Percentiles rank a stretch among this genome's conserved stretches.
Conservation (phyloP, 2,888 invertebrate species). For the Spodoptera littoralis region DNA sequence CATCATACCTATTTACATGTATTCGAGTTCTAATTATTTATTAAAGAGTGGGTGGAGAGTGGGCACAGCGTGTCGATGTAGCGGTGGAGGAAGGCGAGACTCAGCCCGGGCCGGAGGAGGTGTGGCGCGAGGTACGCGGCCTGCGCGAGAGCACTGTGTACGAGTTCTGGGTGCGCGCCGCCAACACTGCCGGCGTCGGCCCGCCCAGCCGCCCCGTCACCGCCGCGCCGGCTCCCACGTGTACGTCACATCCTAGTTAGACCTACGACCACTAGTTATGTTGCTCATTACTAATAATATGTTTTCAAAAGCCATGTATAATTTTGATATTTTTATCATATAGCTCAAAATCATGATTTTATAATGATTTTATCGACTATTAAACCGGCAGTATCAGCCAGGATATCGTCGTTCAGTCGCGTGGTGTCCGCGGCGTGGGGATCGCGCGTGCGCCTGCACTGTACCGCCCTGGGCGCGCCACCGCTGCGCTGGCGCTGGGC, state of each 20-base stretch:
- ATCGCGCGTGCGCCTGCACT: conserved; percentile 90
- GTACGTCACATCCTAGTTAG: conserved; percentile 44
- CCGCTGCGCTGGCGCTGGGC: conserved; percentile 91
- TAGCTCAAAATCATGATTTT: too few relatives aligned
- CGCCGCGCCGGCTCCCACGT: conserved; percentile 86
- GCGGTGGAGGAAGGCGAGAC: conserved; percentile 24
- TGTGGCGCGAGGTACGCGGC: conserved; percentile 90
- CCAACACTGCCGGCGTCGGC: conserved; percentile 90
- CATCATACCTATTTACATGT: too few relatives aligned
- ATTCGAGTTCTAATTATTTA: too few relatives aligned
- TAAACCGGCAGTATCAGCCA: conserved; percentile 90
- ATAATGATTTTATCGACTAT: conserved; percentile 9
- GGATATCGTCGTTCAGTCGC: conserved; percentile 93
- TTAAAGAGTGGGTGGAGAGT: conserved; percentile 74
- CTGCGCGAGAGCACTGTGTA: conserved; percentile 92
- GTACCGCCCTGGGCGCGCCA: conserved; percentile 90
- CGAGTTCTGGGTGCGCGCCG: conserved; percentile 94
- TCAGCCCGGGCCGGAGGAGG: conserved; percentile 64
- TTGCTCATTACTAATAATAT: too few relatives aligned
- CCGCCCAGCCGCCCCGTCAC: conserved; percentile 89
- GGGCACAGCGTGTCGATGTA: conserved; percentile 76
- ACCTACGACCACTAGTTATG: too few relatives aligned
- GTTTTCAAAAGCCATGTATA: too few relatives aligned
- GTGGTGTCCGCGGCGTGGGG: conserved; percentile 90
- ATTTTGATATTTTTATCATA: too few relatives aligned